These are phyloP conservation scores for Enoplosus armatus DNA, from an alignment of 2,797 vertebrate genomes.

Conservation along the genomic window DNA sequence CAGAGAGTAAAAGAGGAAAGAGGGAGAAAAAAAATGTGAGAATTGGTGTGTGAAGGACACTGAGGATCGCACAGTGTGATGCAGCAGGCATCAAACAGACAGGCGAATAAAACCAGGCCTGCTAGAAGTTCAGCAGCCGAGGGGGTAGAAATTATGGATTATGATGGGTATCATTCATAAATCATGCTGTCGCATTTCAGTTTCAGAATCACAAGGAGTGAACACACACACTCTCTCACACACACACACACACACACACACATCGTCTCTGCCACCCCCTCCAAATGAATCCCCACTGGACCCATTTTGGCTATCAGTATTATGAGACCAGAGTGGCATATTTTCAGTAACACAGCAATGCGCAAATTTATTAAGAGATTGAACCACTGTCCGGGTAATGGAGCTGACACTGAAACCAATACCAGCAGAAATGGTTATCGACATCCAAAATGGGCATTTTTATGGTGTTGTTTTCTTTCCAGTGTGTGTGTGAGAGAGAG, in stretches of 20 bases:
- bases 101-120: conserved; percentile 42
- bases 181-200: conserved; percentile 65
- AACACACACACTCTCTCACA: background rate
- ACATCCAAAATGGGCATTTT: conserved; percentile 54
- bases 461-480: conserved; percentile 10
- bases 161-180: conserved; percentile 71
- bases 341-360: conserved; percentile 54
- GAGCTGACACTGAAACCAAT: conserved; percentile 61
- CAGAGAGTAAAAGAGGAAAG: conserved; percentile 27
- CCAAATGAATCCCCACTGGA: conserved; percentile 35
- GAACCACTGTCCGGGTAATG: conserved; percentile 36
- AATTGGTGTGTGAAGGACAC: conserved; percentile 72
- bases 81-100: conserved; percentile 65
- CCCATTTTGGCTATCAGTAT: conserved; percentile 42
- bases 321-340: conserved; percentile 44
- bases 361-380: conserved; percentile 57
- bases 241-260: conserved; percentile 1
- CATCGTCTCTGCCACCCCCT: background rate
- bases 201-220: conserved; percentile 44
- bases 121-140: conserved; percentile 50
- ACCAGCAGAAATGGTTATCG: conserved; percentile 56
- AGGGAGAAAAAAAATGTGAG: conserved; percentile 55
- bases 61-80: conserved; percentile 50
- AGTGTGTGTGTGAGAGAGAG: conserved; percentile 19
- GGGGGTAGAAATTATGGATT: conserved; percentile 68